Conservation (phyloP, 2,888 invertebrate genomes). For the Noctua pronuba region DNA sequence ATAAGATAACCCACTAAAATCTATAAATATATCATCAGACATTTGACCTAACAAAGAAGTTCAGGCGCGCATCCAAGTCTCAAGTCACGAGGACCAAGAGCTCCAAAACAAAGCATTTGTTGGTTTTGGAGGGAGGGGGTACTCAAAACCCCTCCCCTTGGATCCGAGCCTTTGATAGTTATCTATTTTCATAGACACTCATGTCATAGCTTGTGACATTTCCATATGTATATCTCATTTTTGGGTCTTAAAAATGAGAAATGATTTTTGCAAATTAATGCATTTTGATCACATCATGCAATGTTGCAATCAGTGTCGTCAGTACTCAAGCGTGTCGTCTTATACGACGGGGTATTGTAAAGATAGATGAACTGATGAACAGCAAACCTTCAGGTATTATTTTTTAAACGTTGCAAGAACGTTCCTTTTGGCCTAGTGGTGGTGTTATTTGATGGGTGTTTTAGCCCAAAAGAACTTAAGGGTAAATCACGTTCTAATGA, state of each 20-base stretch:
- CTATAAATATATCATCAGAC: neutral
- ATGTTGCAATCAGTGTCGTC: conserved; percentile 17
- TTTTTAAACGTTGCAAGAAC: conserved; percentile 23
- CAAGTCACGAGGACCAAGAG: conserved; percentile 8
- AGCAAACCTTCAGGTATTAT: conserved; percentile 25
- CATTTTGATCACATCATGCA: neutral
- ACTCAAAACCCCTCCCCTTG: conserved; percentile 5
- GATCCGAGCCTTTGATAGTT: conserved; percentile 13
- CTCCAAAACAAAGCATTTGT: conserved; percentile 30
- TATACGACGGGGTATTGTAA: conserved; percentile 21
- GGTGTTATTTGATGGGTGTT: conserved; percentile 4
- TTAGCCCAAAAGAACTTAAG: neutral
- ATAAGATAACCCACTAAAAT: no score
- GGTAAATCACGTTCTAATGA: conserved; percentile 9
- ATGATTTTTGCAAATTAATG: conserved; percentile 14
- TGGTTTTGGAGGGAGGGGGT: conserved; percentile 31
- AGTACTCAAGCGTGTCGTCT: conserved; percentile 18
- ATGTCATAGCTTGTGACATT: conserved; percentile 14
- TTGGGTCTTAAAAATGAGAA: neutral
- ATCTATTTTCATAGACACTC: conserved; percentile 10
- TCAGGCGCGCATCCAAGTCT: conserved; percentile 44
- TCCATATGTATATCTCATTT: neutral
- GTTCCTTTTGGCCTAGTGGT: neutral
- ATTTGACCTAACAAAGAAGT: neutral
- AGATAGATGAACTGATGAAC: conserved; percentile 9